Evolutionary conservation across 1,140 invertebrate species (phyloP).

Genomic region (Drosophila paulistorum): DNA sequence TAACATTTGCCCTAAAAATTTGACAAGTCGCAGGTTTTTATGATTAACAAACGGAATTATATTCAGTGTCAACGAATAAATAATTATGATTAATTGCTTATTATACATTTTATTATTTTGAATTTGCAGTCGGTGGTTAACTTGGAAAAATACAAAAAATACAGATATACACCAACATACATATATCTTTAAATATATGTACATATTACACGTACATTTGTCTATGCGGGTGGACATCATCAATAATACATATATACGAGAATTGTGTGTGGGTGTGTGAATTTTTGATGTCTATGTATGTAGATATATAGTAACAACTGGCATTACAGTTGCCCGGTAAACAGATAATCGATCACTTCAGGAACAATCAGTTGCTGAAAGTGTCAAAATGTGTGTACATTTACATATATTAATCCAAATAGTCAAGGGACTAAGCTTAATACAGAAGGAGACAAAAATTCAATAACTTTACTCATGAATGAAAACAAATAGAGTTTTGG

Average conservation of each 20-base stretch:
- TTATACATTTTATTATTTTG: constrained; percentile 61
- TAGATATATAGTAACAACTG: constrained; percentile 1
- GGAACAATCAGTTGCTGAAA: constrained; percentile 20
- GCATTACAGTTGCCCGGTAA: constrained; percentile 1
- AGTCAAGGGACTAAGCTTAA: constrained; percentile 8
- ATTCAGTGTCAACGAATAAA: constrained; percentile 30
- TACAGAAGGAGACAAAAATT: constrained; percentile 8
- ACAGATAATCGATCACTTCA: constrained; percentile 6
- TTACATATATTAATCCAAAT: constrained; percentile 4
- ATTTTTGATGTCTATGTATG: neutral
- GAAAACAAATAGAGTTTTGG: neutral
- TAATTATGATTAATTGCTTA: constrained; percentile 44
- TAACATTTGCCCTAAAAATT: too few relatives aligned
- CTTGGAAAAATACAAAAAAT: constrained; percentile 57
- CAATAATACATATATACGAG: constrained; percentile 13
- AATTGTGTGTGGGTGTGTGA: neutral
- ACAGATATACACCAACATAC: constrained; percentile 12
- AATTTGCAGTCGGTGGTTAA: constrained; percentile 67
- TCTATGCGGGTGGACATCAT: constrained; percentile 34
- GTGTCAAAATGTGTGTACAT: constrained; percentile 13
- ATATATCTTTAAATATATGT: constrained; percentile 49
- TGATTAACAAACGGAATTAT: constrained; percentile 1
- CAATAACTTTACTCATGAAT: neutral
- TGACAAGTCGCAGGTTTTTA: too few relatives aligned
- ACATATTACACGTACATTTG: neutral